Conservation (phyloP, 2,797 vertebrate species). For the Scleropages formosus region DNA sequence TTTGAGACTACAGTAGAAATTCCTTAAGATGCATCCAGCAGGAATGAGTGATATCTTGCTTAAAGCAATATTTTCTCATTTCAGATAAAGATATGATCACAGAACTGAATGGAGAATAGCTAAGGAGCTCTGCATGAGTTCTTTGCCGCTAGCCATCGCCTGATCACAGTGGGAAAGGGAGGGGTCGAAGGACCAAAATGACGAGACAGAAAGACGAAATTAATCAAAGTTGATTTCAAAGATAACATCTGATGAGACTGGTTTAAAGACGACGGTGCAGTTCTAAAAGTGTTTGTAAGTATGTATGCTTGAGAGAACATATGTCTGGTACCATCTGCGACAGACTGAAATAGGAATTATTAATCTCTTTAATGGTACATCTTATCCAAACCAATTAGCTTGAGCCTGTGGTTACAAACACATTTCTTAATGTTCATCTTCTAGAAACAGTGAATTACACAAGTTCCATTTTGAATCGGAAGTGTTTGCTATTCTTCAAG, state of each 20-base stretch:
- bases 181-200: constrained; percentile 28
- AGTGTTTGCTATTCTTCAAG: background rate
- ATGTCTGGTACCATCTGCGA: constrained; percentile 21
- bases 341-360: constrained; percentile 22
- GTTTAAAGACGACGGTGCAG: constrained; percentile 20
- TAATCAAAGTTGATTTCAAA: constrained; percentile 31
- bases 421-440: background rate
- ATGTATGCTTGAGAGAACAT: constrained; percentile 23
- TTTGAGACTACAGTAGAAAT: constrained; percentile 1
- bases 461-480: background rate
- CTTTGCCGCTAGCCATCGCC: constrained; percentile 12
- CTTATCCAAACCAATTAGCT: constrained; percentile 7
- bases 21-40: no score
- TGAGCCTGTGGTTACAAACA: constrained; percentile 8
- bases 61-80: background rate
- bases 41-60: no score
- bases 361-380: constrained; percentile 10
- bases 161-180: constrained; percentile 22
- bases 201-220: background rate
- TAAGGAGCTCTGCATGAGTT: background rate
- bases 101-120: background rate
- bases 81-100: constrained; percentile 23
- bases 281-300: constrained; percentile 27
- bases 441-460: background rate
- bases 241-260: constrained; percentile 13